Conservation (phyloP, 2,797 vertebrate species). For the Antennarius maculatus region DNA sequence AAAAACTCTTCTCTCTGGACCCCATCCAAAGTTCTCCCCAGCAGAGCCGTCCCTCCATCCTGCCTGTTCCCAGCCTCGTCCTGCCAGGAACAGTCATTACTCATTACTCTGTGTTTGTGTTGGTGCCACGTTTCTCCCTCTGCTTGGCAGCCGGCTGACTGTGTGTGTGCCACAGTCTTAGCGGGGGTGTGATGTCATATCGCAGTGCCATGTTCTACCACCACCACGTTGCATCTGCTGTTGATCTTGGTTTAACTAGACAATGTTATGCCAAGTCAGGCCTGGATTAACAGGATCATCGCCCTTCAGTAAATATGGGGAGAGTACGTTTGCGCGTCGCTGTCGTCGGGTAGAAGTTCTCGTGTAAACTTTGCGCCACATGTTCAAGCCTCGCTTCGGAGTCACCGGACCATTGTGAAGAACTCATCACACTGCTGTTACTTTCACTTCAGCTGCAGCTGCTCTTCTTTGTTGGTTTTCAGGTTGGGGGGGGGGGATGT, state of each 20-base stretch:
- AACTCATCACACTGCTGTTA: neutral
- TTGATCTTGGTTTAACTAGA: constrained; percentile 56
- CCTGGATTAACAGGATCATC: constrained; percentile 40
- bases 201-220: constrained; percentile 61
- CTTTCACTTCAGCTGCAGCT: constrained; percentile 19
- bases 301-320: constrained; percentile 14
- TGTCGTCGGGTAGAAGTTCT: constrained; percentile 15
- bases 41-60: constrained; percentile 29
- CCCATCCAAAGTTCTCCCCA: neutral
- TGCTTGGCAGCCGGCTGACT: constrained; percentile 56
- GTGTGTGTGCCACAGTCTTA: constrained; percentile 77
- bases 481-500: too few relatives aligned
- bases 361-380: neutral
- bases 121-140: constrained; percentile 55
- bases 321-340: constrained; percentile 1
- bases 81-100: constrained; percentile 49
- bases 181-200: constrained; percentile 81
- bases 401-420: constrained; percentile 15
- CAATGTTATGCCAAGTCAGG: constrained; percentile 34
- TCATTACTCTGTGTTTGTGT: constrained; percentile 52
- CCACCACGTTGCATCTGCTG: constrained; percentile 69
- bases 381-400: neutral
- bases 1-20: too few relatives aligned
- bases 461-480: too few relatives aligned
- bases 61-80: constrained; percentile 12